Evolutionary conservation across 2,797 vertebrate species (phyloP).

Genomic region (Staurois parvus): DNA sequence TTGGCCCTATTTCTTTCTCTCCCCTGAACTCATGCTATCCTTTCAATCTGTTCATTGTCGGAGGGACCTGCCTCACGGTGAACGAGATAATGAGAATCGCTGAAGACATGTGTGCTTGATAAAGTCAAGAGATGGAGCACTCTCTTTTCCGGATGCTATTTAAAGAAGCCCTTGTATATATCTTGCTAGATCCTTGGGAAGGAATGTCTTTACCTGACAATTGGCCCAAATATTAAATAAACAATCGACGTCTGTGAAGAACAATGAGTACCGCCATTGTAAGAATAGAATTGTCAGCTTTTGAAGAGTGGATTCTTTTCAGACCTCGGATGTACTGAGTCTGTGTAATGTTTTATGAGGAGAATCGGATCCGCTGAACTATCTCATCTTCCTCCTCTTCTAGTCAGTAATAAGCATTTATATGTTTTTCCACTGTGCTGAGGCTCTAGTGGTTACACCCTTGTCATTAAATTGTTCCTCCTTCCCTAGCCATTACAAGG

Average conservation of each 20-base stretch:
- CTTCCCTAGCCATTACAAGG: conserved; percentile 44
- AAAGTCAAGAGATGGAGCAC: conserved; percentile 39
- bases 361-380: conserved; percentile 16
- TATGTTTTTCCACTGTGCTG: conserved; percentile 35
- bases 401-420: conserved; percentile 48
- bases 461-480: conserved; percentile 52
- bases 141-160: conserved; percentile 43
- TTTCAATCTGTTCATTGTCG: conserved; percentile 56
- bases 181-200: conserved; percentile 23
- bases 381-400: conserved; percentile 42
- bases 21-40: conserved; percentile 50
- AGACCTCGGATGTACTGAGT: conserved; percentile 12
- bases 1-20: conserved; percentile 26
- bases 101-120: conserved; percentile 25
- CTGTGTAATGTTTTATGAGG: conserved; percentile 42
- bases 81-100: conserved; percentile 56
- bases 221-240: conserved; percentile 43
- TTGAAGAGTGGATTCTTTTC: conserved; percentile 4
- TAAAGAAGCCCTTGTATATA: conserved; percentile 48
- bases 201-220: conserved; percentile 22
- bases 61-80: conserved; percentile 37
- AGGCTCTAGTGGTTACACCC: conserved; percentile 50
- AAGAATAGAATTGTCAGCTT: conserved; percentile 21
- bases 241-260: conserved; percentile 9
- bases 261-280: neutral